Percentiles rank a stretch among this genome's conserved stretches.
phyloP scores from a whole-genome alignment of 2,113 vertebrate species.

The Cinclus mexicanus region DNA sequence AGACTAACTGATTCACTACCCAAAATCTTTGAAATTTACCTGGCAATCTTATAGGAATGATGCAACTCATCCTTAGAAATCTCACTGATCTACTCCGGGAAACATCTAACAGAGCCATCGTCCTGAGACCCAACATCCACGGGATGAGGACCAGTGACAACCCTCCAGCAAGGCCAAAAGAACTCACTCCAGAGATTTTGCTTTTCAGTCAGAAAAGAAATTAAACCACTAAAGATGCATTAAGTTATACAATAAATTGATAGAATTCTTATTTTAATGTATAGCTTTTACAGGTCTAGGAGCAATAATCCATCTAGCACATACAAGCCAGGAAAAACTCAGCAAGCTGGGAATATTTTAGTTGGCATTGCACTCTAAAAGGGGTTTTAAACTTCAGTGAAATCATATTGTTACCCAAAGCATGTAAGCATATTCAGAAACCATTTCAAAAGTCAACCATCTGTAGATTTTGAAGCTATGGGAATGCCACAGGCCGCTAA shows the following conservation, averaged over 20 bases:
- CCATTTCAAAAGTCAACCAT: constrained; percentile 37
- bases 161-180: not conserved
- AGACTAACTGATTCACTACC: not conserved
- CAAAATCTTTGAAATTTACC: constrained; percentile 41
- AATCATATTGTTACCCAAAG: not conserved
- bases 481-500: not conserved
- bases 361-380: not conserved
- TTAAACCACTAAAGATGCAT: not conserved
- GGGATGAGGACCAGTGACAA: not conserved
- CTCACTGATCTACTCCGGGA: not conserved
- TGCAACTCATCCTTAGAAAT: not conserved
- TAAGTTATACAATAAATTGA: not conserved
- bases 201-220: not conserved
- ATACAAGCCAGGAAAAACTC: not conserved
- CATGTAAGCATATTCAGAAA: constrained; percentile 19
- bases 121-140: rapidly evolving
- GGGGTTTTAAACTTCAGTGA: not conserved
- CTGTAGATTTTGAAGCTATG: constrained; percentile 15
- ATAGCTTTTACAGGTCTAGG: not conserved
- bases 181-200: not conserved
- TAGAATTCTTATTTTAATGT: not conserved
- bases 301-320: not conserved
- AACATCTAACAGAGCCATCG: not conserved
- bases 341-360: not conserved
- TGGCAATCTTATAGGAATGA: not conserved